Evolutionary conservation across 2,113 vertebrate genomes (phyloP).

Genomic region (Reinhardtius hippoglossoides): DNA sequence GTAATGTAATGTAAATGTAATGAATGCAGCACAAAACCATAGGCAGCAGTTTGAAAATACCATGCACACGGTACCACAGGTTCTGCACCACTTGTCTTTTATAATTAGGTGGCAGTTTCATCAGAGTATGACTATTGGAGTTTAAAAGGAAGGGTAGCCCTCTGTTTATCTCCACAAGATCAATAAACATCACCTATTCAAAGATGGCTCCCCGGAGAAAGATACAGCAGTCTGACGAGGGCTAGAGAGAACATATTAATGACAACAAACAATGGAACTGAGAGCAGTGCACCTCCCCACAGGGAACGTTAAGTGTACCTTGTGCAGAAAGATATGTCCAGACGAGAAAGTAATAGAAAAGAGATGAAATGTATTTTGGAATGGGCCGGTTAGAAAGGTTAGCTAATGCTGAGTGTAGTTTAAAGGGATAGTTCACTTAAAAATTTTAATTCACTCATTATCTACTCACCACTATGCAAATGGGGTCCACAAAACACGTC

Average conservation of each 20-base stretch:
- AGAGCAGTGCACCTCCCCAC: neutral
- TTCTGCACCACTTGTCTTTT: neutral
- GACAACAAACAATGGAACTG: constrained; percentile 2
- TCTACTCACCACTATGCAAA: too few species aligned
- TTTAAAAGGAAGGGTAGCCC: constrained; percentile 1
- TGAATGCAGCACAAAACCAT: neutral
- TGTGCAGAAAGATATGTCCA: neutral
- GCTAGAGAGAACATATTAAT: constrained; percentile 2
- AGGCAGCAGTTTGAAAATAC: neutral
- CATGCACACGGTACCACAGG: neutral
- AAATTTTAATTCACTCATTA: too few species aligned
- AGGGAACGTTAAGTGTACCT: neutral
- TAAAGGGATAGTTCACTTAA: neutral
- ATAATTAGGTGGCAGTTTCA: neutral
- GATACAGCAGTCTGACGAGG: neutral
- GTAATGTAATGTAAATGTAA: too few species aligned
- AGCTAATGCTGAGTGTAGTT: neutral
- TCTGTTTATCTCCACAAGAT: constrained; percentile 4
- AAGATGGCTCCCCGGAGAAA: constrained; percentile 14
- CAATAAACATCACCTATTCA: constrained; percentile 15
- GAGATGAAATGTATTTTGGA: neutral
- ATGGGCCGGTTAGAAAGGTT: neutral
- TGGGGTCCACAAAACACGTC: too few species aligned
- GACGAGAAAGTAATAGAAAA: neutral
- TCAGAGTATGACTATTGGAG: neutral